Percentiles rank a stretch among this genome's conserved stretches.
Conservation (phyloP, 2,797 vertebrate genomes). For the Tragelaphus oryx region DNA sequence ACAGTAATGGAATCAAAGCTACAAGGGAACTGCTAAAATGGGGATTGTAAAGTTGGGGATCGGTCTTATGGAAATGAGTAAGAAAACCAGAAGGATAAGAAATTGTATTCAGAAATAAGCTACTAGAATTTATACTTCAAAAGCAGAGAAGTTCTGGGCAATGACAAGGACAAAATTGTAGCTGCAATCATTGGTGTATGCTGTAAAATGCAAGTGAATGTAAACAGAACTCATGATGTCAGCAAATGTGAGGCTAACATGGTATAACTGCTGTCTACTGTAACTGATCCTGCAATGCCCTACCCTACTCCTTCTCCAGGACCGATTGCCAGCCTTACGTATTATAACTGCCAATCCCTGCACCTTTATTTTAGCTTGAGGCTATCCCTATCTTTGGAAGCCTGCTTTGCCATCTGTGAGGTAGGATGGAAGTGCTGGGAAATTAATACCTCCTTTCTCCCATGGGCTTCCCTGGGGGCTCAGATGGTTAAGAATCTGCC, state of each 20-base stretch:
- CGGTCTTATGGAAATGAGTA: background rate
- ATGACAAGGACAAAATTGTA: background rate
- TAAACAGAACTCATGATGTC: background rate
- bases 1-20: background rate
- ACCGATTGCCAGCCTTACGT: background rate
- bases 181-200: background rate
- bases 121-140: background rate
- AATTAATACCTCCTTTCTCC: background rate
- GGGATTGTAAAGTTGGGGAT: background rate
- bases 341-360: background rate
- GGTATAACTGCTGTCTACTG: background rate
- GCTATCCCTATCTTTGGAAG: background rate
- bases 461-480: background rate
- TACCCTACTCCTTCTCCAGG: background rate
- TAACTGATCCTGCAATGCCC: background rate
- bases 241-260: background rate
- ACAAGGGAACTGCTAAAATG: background rate
- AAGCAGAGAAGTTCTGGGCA: background rate
- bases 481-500: background rate
- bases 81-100: background rate
- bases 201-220: background rate
- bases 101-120: background rate
- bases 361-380: background rate
- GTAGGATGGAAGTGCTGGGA: background rate
- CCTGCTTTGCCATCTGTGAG: background rate